phyloP scores from a whole-genome alignment of 1,140 invertebrate genomes.

The Nymphalis io region DNA sequence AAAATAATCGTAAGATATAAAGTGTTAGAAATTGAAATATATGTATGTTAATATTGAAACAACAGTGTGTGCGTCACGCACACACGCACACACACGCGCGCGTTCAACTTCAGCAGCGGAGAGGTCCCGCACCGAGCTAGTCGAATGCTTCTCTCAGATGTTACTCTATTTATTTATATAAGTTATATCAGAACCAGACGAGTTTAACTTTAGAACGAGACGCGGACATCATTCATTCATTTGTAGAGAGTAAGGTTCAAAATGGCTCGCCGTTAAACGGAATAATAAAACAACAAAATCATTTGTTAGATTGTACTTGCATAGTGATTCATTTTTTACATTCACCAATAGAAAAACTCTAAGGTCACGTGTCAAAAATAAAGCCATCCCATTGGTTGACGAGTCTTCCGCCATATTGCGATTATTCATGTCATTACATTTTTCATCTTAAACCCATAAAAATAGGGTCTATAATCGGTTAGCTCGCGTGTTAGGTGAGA shows the following conservation, averaged over 20 bases:
- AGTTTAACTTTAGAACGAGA: neutral
- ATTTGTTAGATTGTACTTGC: too few species aligned
- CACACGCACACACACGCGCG: neutral
- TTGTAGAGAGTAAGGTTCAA: too few species aligned
- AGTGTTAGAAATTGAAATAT: neutral
- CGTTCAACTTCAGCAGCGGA: neutral
- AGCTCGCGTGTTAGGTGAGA: too few species aligned
- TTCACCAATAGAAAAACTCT: neutral
- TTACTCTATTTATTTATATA: slow-evolving; percentile 1
- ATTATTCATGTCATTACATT: too few species aligned
- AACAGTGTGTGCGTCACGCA: neutral
- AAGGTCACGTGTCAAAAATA: neutral
- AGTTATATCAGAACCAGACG: slow-evolving; percentile 7
- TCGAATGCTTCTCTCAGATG: slow-evolving; percentile 2
- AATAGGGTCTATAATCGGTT: too few species aligned
- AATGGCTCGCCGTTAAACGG: neutral
- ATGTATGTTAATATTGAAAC: too few species aligned
- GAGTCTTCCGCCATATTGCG: too few species aligned
- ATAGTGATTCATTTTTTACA: neutral
- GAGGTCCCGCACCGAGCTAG: neutral
- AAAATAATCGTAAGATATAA: neutral
- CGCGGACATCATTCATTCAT: neutral
- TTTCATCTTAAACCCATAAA: too few species aligned
- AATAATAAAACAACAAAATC: too few species aligned
- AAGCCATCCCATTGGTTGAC: neutral